Evolutionary conservation across 92 coral and sea anemone genomes (phyloP).

Genomic region (Bergia sp.): DNA sequence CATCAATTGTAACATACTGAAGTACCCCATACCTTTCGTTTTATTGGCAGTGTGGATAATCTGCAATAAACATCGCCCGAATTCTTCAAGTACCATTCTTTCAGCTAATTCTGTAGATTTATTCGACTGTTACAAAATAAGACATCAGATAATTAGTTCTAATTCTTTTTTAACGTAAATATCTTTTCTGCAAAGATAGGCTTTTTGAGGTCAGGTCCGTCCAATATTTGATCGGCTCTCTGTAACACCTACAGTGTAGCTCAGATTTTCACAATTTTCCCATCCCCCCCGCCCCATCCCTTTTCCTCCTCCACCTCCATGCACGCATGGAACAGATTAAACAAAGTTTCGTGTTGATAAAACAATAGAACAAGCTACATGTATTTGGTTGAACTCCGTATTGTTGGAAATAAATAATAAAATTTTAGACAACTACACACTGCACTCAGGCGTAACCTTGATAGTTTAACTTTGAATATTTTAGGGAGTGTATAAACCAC

Average conservation of each 20-base stretch:
- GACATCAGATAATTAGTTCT: neutral
- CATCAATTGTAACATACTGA: neutral
- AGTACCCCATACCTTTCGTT: conserved; percentile 70
- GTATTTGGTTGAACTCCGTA: no score
- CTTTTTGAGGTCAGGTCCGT: no score
- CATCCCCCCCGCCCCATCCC: neutral
- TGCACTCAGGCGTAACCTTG: no score
- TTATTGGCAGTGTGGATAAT: conserved; percentile 95
- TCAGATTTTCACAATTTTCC: neutral
- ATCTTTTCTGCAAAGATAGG: neutral
- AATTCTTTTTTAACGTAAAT: neutral
- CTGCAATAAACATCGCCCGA: conserved; percentile 90
- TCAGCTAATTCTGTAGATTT: conserved; percentile 73
- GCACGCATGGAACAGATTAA: no score
- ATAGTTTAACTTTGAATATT: no score
- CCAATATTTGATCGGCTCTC: neutral
- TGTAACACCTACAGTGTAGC: neutral
- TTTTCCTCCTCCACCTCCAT: no score
- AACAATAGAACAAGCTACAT: no score
- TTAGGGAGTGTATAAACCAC: no score
- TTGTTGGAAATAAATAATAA: no score
- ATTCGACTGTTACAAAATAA: conserved; percentile 55
- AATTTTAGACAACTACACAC: no score
- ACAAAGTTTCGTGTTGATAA: no score
- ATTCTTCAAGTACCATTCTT: conserved; percentile 93